phyloP scores from a whole-genome alignment of 53 echinoderm and acorn worm species.

The Astropecten irregularis region DNA sequence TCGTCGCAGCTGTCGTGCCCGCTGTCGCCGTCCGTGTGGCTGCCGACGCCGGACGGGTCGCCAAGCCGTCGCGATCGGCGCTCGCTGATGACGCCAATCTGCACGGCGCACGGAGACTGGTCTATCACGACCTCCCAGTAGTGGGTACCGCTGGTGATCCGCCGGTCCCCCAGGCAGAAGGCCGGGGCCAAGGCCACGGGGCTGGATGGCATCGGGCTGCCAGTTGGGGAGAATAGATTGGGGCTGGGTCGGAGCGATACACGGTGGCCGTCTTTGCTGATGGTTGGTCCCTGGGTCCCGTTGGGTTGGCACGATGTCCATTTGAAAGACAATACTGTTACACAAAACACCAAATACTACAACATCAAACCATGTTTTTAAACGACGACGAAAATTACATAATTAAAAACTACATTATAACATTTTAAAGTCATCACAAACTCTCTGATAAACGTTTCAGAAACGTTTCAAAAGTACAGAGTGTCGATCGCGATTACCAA shows the following conservation, averaged over 20 bases:
- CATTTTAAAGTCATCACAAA: too few relatives aligned
- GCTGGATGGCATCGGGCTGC: constrained; percentile 60
- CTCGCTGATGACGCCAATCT: constrained; percentile 73
- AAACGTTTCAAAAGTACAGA: too few relatives aligned
- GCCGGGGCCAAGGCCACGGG: constrained; percentile 74
- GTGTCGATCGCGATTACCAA: too few relatives aligned
- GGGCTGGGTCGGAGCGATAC: constrained; percentile 40
- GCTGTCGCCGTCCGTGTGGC: constrained; percentile 83
- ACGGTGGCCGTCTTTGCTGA: constrained; percentile 74
- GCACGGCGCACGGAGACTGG: constrained; percentile 66
- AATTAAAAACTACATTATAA: too few relatives aligned
- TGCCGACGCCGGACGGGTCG: constrained; percentile 52
- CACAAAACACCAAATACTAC: too few relatives aligned
- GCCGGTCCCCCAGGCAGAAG: constrained; percentile 84
- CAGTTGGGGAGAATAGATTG: constrained; percentile 52
- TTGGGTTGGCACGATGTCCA: constrained; percentile 67
- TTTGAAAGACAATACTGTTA: constrained; percentile 69
- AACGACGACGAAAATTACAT: too few relatives aligned
- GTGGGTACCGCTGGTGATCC: constrained; percentile 68
- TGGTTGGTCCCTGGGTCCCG: constrained; percentile 46
- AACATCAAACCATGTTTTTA: too few relatives aligned
- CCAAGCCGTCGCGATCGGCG: constrained; percentile 65
- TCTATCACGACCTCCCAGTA: constrained; percentile 91
- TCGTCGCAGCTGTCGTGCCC: constrained; percentile 98
- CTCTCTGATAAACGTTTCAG: too few relatives aligned